Evolutionary conservation across 2,797 vertebrate genomes (phyloP).

Genomic region (Craterocephalus amniculus): DNA sequence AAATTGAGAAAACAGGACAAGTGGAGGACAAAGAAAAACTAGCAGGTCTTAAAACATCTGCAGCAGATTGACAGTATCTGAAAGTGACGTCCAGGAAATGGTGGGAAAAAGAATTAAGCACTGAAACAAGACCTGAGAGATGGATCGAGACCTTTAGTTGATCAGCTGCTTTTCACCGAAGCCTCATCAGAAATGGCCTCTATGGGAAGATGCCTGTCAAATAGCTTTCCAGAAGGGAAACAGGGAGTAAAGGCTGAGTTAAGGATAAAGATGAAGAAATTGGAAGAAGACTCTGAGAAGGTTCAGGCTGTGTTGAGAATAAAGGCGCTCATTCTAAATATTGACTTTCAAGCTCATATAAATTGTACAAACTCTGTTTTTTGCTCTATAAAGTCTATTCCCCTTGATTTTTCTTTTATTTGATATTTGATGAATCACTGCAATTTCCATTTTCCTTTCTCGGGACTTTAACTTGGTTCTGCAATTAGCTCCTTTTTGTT

Average conservation of each 20-base stretch:
- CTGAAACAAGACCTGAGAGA: neutral
- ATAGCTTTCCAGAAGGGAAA: no score
- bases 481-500: slow-evolving; percentile 57
- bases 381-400: neutral
- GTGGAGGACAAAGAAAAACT: no score
- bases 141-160: no score
- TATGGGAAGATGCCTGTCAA: no score
- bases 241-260: neutral
- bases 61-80: no score
- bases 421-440: neutral
- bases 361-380: no score
- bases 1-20: no score
- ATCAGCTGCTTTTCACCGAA: no score
- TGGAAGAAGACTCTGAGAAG: neutral
- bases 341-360: neutral
- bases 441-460: neutral
- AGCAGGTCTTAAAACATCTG: no score
- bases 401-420: neutral
- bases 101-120: neutral
- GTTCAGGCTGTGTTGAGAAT: slow-evolving; percentile 3
- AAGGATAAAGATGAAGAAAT: no score
- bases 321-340: slow-evolving; percentile 16
- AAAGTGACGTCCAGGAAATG: no score
- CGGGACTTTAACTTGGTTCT: neutral
- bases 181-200: no score